Base-by-base conservation (phyloP, 2,797 vertebrate genomes). In the Sebastes elongatus region DNA sequence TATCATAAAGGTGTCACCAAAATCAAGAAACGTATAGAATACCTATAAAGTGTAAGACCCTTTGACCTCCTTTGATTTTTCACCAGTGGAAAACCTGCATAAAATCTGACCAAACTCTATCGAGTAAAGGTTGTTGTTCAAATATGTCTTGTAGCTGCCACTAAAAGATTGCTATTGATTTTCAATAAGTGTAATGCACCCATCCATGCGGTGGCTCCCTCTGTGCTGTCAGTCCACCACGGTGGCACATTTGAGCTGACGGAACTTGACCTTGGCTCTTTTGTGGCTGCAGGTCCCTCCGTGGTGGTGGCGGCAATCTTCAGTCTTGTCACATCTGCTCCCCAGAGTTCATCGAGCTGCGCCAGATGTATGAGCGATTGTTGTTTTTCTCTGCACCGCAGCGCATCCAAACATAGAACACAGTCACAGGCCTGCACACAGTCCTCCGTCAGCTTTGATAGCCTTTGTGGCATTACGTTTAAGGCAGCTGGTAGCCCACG, bases 161-260 rank as follows among this genome's bases (percentile, higher is more conserved):
- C 86, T 90, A 84, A 95, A 92, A 94, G 90, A 94, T 93, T 94
- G 85, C 81, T 90, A 96, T 95, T 93, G 94, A 95, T 96, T 96
- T 95, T 94, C 91, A 94, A 93, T 93, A 93, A 94, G 89, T 86
- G 91, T 75, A 66, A 86, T 81, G 89, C 90, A 85, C 27, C 86
- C 86, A 85, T 85, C 89, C 91, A 82, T 84, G 77, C 91, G 74
- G 85, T 30, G 14, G 60, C 84, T 78, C 86, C 74, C 85, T 81
- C 72, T n/a, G 30, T 23, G 92, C 89, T 86, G 91, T 89, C 92
- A 89, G 77, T 88, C 84, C 76, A 85, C 80, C 80, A 64, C 81
- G 66, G 85, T 63, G 85, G 79, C 86, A 83, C 87, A 84, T 84
- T 67, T 71, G 73, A 73, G 76, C 81, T 74, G 89, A 89, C 84